Conservation (phyloP, 2,113 vertebrate genomes). For the human (Homo sapiens) region GRCh38 chr1:102227501-102228000, state of each 20-base stretch:
- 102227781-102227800: background rate
- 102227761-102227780: background rate
- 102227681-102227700: background rate
- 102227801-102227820: background rate
- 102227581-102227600: background rate
- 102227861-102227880: background rate
- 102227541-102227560: background rate
- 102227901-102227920: background rate
- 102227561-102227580: background rate
- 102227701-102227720: background rate
- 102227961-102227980: background rate
- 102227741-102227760: background rate
- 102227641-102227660: background rate
- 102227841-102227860: background rate
- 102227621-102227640: background rate
- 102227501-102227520: background rate
- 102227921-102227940: background rate
- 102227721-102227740: background rate
- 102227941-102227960: background rate
- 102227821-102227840: background rate
- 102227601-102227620: constrained; percentile 7
- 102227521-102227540: background rate
- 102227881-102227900: background rate
- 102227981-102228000: background rate
- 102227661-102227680: background rate